Percentiles rank a stretch among this genome's conserved stretches.
These are phyloP conservation scores for Adelges cooleyi DNA, from an alignment of 1,140 invertebrate genomes.

Conservation along the genomic window DNA sequence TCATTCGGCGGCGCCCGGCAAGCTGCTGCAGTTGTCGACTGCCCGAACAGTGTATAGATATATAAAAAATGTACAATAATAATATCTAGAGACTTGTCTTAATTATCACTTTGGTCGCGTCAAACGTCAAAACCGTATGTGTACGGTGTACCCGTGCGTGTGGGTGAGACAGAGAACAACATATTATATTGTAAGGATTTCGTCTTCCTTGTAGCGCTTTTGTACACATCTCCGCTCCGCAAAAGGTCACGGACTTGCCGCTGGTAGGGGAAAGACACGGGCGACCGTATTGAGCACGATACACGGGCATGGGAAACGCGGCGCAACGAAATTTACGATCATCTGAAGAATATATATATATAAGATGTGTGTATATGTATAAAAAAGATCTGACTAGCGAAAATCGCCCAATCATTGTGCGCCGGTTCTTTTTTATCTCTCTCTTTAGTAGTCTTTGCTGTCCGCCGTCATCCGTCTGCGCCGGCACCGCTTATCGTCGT, in stretches of 20 bases:
- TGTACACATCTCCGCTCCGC: not conserved
- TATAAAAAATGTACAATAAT: too few species aligned
- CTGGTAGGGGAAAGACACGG: not conserved
- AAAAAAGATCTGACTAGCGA: not conserved
- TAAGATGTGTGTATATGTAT: not conserved
- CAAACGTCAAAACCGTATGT: not conserved
- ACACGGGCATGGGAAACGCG: constrained; percentile 2
- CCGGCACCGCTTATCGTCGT: too few species aligned
- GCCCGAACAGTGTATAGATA: too few species aligned
- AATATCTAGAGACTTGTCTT: too few species aligned
- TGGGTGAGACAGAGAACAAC: not conserved
- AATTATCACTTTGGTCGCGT: constrained; percentile 18
- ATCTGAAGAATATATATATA: too few species aligned
- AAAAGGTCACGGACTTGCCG: constrained; percentile 3
- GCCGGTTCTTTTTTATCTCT: not conserved
- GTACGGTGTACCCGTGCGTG: not conserved
- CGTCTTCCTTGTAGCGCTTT: not conserved
- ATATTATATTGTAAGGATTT: too few species aligned
- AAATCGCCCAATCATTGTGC: not conserved
- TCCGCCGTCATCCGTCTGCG: not conserved
- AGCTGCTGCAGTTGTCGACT: too few species aligned
- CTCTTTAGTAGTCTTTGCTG: not conserved
- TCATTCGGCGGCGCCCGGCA: too few species aligned
- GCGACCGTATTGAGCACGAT: too few species aligned
- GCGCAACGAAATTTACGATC: constrained; percentile 19